phyloP scores from a whole-genome alignment of 2,113 vertebrate species.

The Platysternon megacephalum region DNA sequence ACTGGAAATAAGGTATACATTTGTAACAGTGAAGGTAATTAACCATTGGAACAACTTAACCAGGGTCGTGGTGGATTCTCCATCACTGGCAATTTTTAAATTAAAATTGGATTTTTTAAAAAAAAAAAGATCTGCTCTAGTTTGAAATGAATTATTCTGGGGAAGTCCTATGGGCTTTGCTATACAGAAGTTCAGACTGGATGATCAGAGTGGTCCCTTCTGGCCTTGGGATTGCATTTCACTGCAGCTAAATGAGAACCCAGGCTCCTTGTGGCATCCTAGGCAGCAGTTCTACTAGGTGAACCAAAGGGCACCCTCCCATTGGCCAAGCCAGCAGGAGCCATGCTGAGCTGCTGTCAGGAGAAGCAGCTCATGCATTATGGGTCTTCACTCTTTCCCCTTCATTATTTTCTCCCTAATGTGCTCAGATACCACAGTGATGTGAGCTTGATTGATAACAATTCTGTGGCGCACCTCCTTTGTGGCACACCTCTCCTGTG shows the following conservation, averaged over 20 bases:
- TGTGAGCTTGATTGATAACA: neutral
- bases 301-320: neutral
- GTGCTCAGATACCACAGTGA: neutral
- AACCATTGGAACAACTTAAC: neutral
- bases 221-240: neutral
- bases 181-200: neutral
- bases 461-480: neutral
- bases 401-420: neutral
- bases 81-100: neutral
- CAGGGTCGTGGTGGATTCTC: neutral
- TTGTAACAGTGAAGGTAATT: neutral
- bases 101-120: neutral
- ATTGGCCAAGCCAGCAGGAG: neutral
- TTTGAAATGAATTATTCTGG: neutral
- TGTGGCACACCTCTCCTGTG: neutral
- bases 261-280: neutral
- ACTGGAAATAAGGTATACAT: neutral
- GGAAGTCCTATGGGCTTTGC: neutral
- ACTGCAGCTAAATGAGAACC: rapidly evolving
- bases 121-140: neutral
- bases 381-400: neutral
- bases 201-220: neutral
- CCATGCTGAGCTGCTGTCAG: neutral
- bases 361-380: neutral
- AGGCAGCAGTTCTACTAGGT: neutral